These are phyloP conservation scores for Troilus luridus DNA, from an alignment of 2,888 invertebrate species.

Conservation along the genomic window DNA sequence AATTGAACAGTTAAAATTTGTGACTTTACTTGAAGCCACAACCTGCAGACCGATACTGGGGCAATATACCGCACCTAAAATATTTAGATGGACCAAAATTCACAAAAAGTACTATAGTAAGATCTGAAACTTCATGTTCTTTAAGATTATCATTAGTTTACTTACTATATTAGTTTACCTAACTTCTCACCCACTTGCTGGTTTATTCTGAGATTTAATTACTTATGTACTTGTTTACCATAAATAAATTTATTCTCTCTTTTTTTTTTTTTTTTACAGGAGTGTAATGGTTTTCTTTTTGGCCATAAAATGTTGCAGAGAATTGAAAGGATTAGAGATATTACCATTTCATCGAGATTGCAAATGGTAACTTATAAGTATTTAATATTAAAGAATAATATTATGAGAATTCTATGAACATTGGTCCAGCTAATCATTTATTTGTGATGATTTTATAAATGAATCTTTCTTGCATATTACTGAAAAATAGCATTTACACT, in stretches of 20 bases:
- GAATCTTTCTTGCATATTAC: background rate
- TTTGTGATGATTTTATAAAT: background rate
- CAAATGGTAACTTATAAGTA: slow-evolving; percentile 44
- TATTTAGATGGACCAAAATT: no score
- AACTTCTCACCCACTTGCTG: no score
- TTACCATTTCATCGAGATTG: slow-evolving; percentile 53
- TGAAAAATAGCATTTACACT: background rate
- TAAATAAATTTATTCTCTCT: no score
- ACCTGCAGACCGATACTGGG: no score
- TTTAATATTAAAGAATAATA: background rate
- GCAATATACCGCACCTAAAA: no score
- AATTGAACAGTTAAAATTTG: no score
- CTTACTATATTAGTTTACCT: no score
- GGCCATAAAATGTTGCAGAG: slow-evolving; percentile 60
- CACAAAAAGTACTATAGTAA: no score
- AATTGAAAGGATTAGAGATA: slow-evolving; percentile 59
- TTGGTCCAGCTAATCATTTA: background rate
- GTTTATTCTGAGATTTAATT: background rate
- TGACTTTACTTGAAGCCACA: no score
- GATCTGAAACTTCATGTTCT: no score
- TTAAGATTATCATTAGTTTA: no score
- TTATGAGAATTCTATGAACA: background rate
- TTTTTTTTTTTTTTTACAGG: background rate
- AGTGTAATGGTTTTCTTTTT: slow-evolving; percentile 60
- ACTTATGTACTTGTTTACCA: background rate